These are phyloP conservation scores for Seira ritae DNA, from an alignment of 2,888 invertebrate genomes.

Conservation along the genomic window DNA sequence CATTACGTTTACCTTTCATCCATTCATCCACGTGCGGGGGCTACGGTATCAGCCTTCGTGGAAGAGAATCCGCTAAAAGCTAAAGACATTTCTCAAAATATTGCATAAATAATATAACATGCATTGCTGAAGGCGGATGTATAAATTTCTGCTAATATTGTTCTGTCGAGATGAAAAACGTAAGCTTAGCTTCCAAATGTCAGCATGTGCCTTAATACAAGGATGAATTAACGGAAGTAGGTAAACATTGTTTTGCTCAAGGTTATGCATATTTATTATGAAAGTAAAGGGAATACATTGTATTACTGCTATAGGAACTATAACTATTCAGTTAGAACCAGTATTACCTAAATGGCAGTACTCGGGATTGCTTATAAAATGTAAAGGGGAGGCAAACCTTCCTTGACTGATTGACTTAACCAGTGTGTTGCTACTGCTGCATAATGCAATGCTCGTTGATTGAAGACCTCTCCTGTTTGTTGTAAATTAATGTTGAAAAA, in stretches of 20 bases:
- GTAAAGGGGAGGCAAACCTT: not conserved
- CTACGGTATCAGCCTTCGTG: no score
- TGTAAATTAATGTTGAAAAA: not conserved
- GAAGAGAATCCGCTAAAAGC: no score
- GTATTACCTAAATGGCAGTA: conserved; percentile 3
- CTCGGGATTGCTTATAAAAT: not conserved
- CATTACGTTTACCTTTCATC: no score
- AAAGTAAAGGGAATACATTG: conserved; percentile 6
- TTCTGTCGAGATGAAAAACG: not conserved
- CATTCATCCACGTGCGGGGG: no score
- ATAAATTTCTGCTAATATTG: conserved; percentile 4
- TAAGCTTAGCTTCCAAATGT: not conserved
- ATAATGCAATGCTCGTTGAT: not conserved
- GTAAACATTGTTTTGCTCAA: conserved; percentile 13
- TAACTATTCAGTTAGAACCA: conserved; percentile 20
- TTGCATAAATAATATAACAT: no score
- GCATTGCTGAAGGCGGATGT: no score
- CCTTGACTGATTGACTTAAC: not conserved
- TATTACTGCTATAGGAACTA: not conserved
- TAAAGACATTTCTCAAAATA: no score
- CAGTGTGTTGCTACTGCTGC: not conserved
- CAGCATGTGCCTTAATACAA: not conserved
- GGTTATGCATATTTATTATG: conserved; percentile 1
- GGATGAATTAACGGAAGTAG: conserved; percentile 19
- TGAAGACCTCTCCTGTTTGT: not conserved